Evolutionary conservation across 2,113 vertebrate species (phyloP), one percentile per base, ranked within the genome.

Genomic region (Tichodroma muraria): DNA sequence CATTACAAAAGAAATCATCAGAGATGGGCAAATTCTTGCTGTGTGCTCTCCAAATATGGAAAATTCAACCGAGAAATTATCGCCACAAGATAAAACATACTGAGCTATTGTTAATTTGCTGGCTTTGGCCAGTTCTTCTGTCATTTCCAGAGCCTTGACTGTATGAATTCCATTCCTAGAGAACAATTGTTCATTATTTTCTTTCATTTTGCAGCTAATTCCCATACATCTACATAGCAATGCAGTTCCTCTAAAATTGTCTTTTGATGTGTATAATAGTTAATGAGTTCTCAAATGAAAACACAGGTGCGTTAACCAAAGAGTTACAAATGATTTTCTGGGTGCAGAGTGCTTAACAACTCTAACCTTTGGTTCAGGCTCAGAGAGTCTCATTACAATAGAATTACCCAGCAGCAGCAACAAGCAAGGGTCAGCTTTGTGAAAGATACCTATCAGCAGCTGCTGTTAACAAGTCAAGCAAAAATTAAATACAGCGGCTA

Each of bases 261-360:
- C 45, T 83, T 93, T 84, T 95, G 47, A 88, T 88, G 44, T 52
- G 10, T 57, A 15, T 69, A 85, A 64, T 42, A 66, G 71, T 88
- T 92, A 95, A 93, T 93, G 68, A 90, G 33, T 88, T 90, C 64
- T 94, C 68, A 85, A 96, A 96, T 96, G 50, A 97, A 95, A 96
- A 69, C 50, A 69, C 54, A 75, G 49, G 19, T 35, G 70, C n/a
- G 64, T 92, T 96, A 95, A 87, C 85, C 72, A 81, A 59, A 71
- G 66, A 92, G 11, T 80, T 88, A 65, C 7, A 4, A 71, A 64
- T 75, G 50, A 52, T 96, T 95, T 94, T 94, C 47, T 70, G 76
- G 42, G 54, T 42, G 12, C 8, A 31, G 21, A 69, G 25, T 14
- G 37, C 27, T 86, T 59, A 86, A 76, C 27, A 64, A 59, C 63